Conservation (phyloP, 1,140 invertebrate genomes). For the Zaprionus vittiger region DNA sequence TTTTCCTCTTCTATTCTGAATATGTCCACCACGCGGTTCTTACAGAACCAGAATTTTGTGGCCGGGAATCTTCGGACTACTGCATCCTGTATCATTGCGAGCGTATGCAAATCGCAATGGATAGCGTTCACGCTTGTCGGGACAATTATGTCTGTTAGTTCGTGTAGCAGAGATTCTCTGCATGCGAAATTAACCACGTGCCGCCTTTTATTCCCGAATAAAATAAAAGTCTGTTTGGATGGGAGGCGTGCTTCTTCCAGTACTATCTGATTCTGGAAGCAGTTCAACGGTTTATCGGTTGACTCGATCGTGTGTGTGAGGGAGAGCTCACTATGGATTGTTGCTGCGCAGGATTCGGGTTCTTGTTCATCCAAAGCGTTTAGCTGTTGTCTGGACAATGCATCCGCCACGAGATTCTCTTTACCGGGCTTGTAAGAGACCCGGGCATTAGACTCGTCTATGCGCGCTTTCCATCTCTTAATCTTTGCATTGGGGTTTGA, state of each 20-base stretch:
- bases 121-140: not conserved
- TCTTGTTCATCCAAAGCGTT: not conserved
- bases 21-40: not conserved
- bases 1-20: not conserved
- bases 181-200: not conserved
- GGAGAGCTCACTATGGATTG: not conserved
- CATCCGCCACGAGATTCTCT: constrained; percentile 62
- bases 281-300: constrained; percentile 11
- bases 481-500: constrained; percentile 40
- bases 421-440: constrained; percentile 68
- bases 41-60: not conserved
- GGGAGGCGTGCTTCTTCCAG: not conserved
- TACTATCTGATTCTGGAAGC: constrained; percentile 9
- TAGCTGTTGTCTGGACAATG: constrained; percentile 48
- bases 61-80: not conserved
- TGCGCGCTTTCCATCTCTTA: constrained; percentile 26
- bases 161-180: not conserved
- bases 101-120: constrained; percentile 12
- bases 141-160: not conserved
- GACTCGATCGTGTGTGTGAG: not conserved
- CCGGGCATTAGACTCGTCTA: constrained; percentile 31
- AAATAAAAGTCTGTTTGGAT: not conserved
- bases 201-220: not conserved
- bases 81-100: constrained; percentile 8
- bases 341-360: not conserved